Conservation (phyloP, 2,888 invertebrate species). For the Rhamnusium bicolor region DNA sequence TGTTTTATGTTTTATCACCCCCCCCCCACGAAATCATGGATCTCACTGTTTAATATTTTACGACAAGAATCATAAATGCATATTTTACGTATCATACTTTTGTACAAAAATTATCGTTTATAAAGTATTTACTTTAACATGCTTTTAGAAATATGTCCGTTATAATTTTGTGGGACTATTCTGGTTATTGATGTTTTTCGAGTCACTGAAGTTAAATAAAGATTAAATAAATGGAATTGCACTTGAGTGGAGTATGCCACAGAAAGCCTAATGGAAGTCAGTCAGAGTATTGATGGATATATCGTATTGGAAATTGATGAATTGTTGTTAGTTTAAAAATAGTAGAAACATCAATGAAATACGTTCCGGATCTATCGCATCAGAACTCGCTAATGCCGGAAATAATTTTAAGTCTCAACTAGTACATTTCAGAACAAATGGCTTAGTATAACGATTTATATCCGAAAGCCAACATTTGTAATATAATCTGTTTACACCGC, state of each 20-base stretch:
- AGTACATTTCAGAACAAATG: not conserved
- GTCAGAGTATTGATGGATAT: constrained; percentile 32
- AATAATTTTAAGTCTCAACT: not conserved
- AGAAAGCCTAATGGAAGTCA: constrained; percentile 30
- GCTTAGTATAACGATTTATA: not conserved
- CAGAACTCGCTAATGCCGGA: not conserved
- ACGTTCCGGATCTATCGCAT: constrained; percentile 21
- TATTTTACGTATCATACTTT: no score
- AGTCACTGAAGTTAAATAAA: constrained; percentile 27
- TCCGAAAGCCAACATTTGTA: not conserved
- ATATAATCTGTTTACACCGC: not conserved
- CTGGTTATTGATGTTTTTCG: not conserved
- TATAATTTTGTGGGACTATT: not conserved
- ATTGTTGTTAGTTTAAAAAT: constrained; percentile 34
- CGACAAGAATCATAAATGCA: no score
- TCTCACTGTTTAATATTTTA: no score
- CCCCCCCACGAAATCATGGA: no score
- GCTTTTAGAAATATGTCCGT: not conserved
- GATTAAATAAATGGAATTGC: constrained; percentile 34
- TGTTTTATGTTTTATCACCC: no score
- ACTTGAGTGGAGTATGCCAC: constrained; percentile 28
- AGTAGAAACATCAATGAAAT: constrained; percentile 24
- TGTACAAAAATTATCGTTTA: no score
- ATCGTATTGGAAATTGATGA: constrained; percentile 29
- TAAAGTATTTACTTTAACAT: no score